Base-by-base conservation (phyloP, 1,140 invertebrate species). In the Chlorops oryzae region DNA sequence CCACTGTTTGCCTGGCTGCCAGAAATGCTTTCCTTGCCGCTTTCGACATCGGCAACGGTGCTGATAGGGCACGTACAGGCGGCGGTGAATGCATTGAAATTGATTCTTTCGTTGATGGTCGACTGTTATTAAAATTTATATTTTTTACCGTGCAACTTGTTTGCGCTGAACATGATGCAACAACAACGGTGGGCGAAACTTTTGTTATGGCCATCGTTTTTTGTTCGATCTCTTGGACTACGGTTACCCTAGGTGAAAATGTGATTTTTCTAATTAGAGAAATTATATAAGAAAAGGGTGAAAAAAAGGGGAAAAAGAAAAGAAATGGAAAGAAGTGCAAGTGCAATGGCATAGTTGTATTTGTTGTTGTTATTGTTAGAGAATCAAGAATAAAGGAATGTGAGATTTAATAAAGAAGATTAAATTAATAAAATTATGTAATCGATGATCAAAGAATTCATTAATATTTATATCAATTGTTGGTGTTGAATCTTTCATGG, bases 1-100 rank as follows among this genome's bases (percentile, higher is more conserved):
- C 68, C 42, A 67, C 70, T 2, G 65, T 63, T 45, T 72, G 70
- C 42, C 70, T 70, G 17, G 67, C 66, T 1, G 63, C 65, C 50
- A 70, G 52, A 44, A 71, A 66, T 2, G 65, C 64, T 42, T 71
- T 71, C 4, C 68, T 57, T 5, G 63, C 65, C 17, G 69, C 62
- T 47, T 71, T 72, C 5, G 65, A 62, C 62, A 69, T 65, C 40
- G 60, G 18, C 12, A 55, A 24, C 21, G 66, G 65, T 10, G 66
- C 66, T 2, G 66, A 69, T 6, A 32, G 41, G 2, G 62, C 52
- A 3, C 65, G 63, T 39, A 63, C 54, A 7, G 65, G 65, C 21
- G 65, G 65, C 0, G 64, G 64, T 39, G 65, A 69, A 44, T 62
- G 58, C 21, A 65, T 42, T 2, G 65, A 69, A 27, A 69, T 56